A percentile compares a stretch with the other conserved stretches of the same genome.
Conservation (phyloP, 2,888 invertebrate genomes). For the Buathra laborator region DNA sequence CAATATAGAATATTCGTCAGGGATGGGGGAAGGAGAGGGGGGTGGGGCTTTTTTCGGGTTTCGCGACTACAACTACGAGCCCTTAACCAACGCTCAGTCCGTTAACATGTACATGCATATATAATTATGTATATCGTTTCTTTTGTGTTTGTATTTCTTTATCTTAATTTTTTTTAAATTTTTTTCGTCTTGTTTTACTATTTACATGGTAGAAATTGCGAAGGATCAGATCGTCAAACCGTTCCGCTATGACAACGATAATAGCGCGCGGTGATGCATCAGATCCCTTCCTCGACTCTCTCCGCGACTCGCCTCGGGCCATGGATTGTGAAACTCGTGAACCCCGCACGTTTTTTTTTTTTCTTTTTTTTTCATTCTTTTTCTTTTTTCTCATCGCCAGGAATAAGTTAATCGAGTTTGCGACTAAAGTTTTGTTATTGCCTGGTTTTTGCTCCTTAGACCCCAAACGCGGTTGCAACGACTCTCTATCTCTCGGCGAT, state of each 20-base stretch:
- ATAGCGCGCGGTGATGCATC: constrained; percentile 17
- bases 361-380: too few relatives aligned
- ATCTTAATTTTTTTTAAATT: constrained; percentile 25
- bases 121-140: constrained; percentile 66
- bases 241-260: constrained; percentile 26
- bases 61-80: constrained; percentile 47
- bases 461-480: constrained; percentile 9
- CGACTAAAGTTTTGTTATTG: constrained; percentile 31
- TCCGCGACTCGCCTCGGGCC: constrained; percentile 32
- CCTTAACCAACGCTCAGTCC: constrained; percentile 67
- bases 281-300: constrained; percentile 42
- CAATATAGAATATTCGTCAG: constrained; percentile 66
- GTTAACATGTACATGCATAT: constrained; percentile 69
- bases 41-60: constrained; percentile 21
- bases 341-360: constrained; percentile 1
- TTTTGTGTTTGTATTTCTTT: constrained; percentile 46
- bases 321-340: constrained; percentile 21
- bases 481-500: constrained; percentile 9
- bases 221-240: constrained; percentile 39
- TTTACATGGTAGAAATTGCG: constrained; percentile 69
- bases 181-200: constrained; percentile 51
- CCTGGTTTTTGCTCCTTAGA: constrained; percentile 29
- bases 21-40: too few relatives aligned
- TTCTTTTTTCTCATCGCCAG: constrained; percentile 19
- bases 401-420: constrained; percentile 47